These are phyloP conservation scores for Hycleus phaleratus DNA, from an alignment of 1,140 invertebrate species.

Conservation along the genomic window DNA sequence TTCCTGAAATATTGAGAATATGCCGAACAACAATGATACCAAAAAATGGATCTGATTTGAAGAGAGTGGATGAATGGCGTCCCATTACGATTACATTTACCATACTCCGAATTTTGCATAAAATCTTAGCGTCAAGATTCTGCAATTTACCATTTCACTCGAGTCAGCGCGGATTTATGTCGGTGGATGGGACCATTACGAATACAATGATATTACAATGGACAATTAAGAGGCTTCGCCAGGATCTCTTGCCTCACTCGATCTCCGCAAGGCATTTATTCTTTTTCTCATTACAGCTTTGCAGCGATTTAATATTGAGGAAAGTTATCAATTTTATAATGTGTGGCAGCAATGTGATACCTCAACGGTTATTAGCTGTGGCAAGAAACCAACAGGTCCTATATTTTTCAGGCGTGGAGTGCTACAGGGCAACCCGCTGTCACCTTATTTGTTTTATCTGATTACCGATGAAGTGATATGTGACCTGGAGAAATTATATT, in stretches of 20 bases:
- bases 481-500: no score
- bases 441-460: conserved; percentile 42
- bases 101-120: no score
- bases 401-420: conserved; percentile 32
- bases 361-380: conserved; percentile 24
- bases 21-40: no score
- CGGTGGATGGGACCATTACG: neutral
- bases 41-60: no score
- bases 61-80: no score
- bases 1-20: no score
- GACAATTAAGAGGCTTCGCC: conserved; percentile 20
- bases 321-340: no score
- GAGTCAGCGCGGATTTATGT: conserved; percentile 5
- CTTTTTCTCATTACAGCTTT: no score
- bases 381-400: neutral
- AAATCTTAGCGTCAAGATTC: neutral
- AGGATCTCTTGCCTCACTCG: neutral
- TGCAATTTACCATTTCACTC: neutral
- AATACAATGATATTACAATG: conserved; percentile 14
- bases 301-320: no score
- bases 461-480: conserved; percentile 34
- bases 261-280: no score
- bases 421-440: conserved; percentile 44
- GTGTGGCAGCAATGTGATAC: neutral
- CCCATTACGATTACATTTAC: no score